Base-by-base conservation (phyloP, 1,140 invertebrate genomes). In the Drosophila pandora region DNA sequence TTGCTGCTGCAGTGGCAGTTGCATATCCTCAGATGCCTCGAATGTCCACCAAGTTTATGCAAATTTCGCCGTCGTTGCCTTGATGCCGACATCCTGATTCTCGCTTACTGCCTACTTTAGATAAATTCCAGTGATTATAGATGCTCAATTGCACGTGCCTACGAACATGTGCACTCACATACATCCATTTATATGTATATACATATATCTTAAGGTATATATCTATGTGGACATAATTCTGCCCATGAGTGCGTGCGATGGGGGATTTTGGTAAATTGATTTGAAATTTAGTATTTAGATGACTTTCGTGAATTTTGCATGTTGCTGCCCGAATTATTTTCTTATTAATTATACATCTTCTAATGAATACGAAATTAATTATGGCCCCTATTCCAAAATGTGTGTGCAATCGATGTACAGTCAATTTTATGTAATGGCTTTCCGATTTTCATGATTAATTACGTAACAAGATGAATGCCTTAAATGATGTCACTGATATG, bases 111-210 rank as follows among this genome's bases (percentile, higher is more conserved):
- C 64, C 78, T 79, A 70, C 70, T 82, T 88, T 82, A 82, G 78
- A 87, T 87, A 87, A 88, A 87, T 76, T 87, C 82, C 82, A 75
- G 74, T 87, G 82, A 85, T 85, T 85, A 85, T 78, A 72, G 85
- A 74, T 87, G 78, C 82, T 87, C 82, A 81, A 87, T 82, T 85
- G 82, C 82, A 87, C 82, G 82, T 81, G 37, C 72, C 17, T 53
- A 37, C 41, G 45, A 17, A 13, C 25, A 17, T 53, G 13, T 55
- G 48, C 25, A 21, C 17, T 43, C 39, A 17, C 17, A 43, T 43
- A 5, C 39, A 13, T 13, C 4, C 39, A 13, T 41, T 6, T 6
- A 21, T 6, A 43, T 8, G 7, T 43, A 7, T 43, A 21, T 43
- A 37, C 12, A 0, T 37, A 37, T 37, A 37, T 37, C 37, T 21